Evolutionary conservation across 2,113 vertebrate species (phyloP).

Genomic region (Probosciger aterrimus): DNA sequence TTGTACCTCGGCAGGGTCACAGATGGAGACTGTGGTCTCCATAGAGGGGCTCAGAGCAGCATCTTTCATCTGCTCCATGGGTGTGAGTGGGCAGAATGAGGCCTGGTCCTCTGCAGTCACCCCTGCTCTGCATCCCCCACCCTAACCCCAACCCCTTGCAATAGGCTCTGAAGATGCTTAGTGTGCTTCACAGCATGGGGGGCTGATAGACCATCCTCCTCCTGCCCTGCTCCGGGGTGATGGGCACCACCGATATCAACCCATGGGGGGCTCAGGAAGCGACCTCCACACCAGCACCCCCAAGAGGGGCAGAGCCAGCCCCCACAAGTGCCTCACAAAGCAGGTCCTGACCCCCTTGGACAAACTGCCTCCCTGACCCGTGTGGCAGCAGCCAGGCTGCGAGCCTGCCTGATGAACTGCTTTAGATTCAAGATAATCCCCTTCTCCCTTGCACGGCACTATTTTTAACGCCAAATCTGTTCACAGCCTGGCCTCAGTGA

Average conservation of each 20-base stretch:
- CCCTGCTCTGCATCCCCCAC: neutral
- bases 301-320: neutral
- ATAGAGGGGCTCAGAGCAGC: neutral
- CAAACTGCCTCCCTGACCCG: neutral
- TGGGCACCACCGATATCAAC: neutral
- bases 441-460: neutral
- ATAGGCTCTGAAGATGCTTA: neutral
- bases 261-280: neutral
- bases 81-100: neutral
- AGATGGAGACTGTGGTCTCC: neutral
- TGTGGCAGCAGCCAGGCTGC: accelerated
- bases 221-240: neutral
- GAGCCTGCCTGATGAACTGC: accelerated
- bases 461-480: neutral
- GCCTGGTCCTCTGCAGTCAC: no score
- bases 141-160: accelerated
- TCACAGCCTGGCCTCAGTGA: neutral
- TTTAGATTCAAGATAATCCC: neutral
- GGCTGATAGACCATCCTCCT: accelerated
- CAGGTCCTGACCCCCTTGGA: neutral
- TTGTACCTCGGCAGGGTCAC: neutral
- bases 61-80: neutral
- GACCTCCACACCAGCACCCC: accelerated
- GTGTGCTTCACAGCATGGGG: accelerated
- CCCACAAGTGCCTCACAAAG: neutral